These are phyloP conservation scores for Pterocles burchelli DNA, from an alignment of 2,113 vertebrate species.

Conservation along the genomic window DNA sequence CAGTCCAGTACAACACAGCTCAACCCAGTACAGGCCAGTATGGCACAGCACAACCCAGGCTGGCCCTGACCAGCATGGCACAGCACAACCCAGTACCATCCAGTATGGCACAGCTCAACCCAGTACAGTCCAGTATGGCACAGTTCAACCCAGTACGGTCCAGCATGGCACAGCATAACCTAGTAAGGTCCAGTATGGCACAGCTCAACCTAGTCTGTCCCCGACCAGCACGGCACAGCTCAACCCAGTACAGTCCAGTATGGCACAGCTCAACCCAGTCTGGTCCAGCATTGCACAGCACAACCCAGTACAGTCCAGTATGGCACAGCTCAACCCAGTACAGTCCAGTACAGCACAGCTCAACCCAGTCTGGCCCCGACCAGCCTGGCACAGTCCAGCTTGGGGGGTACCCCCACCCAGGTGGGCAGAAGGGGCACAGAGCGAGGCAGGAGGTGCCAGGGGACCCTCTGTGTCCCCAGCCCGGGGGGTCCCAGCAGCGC, in stretches of 20 bases:
- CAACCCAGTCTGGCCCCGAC: no score
- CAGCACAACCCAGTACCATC: no score
- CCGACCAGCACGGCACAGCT: not conserved
- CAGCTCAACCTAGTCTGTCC: not conserved
- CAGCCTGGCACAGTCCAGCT: not conserved
- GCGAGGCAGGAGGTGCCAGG: not conserved
- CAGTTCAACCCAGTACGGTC: no score
- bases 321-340: not conserved
- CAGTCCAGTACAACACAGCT: no score
- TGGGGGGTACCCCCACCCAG: rapidly evolving
- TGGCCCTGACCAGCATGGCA: no score
- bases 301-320: not conserved
- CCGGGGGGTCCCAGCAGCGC: not conserved
- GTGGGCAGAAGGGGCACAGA: not conserved
- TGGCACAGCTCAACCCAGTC: not conserved
- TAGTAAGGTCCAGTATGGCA: not conserved
- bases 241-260: not conserved
- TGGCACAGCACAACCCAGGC: no score
- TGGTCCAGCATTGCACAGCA: not conserved
- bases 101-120: no score
- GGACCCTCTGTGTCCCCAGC: not conserved
- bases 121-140: no score
- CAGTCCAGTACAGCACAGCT: not conserved
- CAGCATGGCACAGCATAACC: not conserved
- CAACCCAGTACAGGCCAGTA: no score